phyloP scores from a whole-genome alignment of 2,797 vertebrate genomes.

The Acanthurus leucopareius region DNA sequence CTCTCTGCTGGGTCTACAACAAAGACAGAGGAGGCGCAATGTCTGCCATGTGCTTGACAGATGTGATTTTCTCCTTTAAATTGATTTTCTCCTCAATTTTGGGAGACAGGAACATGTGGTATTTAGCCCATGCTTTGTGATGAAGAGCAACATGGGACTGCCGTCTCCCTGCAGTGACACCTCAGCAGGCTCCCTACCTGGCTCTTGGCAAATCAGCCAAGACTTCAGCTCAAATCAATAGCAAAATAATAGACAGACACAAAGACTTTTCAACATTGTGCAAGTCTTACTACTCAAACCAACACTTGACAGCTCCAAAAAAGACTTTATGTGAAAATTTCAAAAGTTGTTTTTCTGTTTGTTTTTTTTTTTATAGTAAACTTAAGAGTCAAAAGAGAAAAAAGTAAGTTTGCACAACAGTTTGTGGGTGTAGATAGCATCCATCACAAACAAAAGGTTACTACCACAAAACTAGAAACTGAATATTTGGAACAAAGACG shows the following conservation, averaged over 20 bases:
- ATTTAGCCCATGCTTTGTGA: constrained; percentile 61
- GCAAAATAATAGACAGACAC: constrained; percentile 62
- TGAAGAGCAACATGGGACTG: constrained; percentile 70
- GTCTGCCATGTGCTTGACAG: constrained; percentile 68
- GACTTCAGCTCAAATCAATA: constrained; percentile 76
- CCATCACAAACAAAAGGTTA: constrained; percentile 57
- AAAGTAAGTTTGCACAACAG: constrained; percentile 43
- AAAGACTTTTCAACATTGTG: constrained; percentile 34
- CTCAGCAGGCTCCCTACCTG: constrained; percentile 73
- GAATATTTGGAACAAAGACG: constrained; percentile 41
- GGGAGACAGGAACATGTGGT: constrained; percentile 49
- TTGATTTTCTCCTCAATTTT: constrained; percentile 74
- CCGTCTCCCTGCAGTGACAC: constrained; percentile 68
- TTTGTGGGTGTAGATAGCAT: constrained; percentile 48
- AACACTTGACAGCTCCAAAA: constrained; percentile 41
- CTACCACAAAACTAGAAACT: constrained; percentile 30
- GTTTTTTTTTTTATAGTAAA: constrained; percentile 8
- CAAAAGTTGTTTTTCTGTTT: constrained; percentile 18
- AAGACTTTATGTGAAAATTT: constrained; percentile 49
- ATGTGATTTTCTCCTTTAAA: constrained; percentile 72
- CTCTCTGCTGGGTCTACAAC: constrained; percentile 52
- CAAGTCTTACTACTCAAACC: constrained; percentile 38
- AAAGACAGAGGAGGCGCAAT: constrained; percentile 52
- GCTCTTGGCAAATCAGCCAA: constrained; percentile 72
- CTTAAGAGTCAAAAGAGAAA: constrained; percentile 33